Evolutionary conservation across 2,797 vertebrate species (phyloP), one percentile per base, ranked within the genome.

Genomic region (Triplophysa bombifrons): DNA sequence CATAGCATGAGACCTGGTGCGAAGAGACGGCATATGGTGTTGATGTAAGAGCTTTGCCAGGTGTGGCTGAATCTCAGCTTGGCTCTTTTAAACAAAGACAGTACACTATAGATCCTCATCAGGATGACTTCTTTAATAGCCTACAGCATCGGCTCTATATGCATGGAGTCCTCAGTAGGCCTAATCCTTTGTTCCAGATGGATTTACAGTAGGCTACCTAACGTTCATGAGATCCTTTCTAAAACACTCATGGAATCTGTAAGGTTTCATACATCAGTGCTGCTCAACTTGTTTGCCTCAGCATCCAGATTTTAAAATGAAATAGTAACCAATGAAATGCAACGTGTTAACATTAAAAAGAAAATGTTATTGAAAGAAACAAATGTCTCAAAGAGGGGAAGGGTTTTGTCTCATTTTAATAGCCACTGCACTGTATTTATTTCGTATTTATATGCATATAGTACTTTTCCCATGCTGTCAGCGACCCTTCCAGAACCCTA

Each of bases 31-130:
- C 80, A 82, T 81, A 86, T 81, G 81, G 80, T 71, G 82, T 81
- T 81, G 64, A 83, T 75, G 61, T 82, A 77, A 80, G 65, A 27
- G 48, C 70, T 80, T 73, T 80, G 55, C 68, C 83, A 87, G 82
- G 74, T 84, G 85, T 78, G 71, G 71, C 65, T 68, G 69, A 51
- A 22, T 71, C 74, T 74, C 65, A 61, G 48, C 11, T 72, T 77
- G 69, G 67, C 71, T 69, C 34, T 50, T 53, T 48, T 44, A 27
- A 51, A 53, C 72, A 71, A 38, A 65, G 46, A 56, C 38, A 71
- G 61, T 79, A 66, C 50, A 75, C 72, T 41, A 38, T 6, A 55
- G 60, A 72, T 72, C 14, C 51, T 44, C 51, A 46, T 50, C 76
- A 78, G 56, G 58, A 67, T 41, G 14, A 6, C 20, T 30, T 34